Percentiles rank a stretch among this genome's conserved stretches.
These are phyloP conservation scores for Corythornis vintsioides DNA, from an alignment of 2,113 vertebrate genomes.

Conservation along the genomic window DNA sequence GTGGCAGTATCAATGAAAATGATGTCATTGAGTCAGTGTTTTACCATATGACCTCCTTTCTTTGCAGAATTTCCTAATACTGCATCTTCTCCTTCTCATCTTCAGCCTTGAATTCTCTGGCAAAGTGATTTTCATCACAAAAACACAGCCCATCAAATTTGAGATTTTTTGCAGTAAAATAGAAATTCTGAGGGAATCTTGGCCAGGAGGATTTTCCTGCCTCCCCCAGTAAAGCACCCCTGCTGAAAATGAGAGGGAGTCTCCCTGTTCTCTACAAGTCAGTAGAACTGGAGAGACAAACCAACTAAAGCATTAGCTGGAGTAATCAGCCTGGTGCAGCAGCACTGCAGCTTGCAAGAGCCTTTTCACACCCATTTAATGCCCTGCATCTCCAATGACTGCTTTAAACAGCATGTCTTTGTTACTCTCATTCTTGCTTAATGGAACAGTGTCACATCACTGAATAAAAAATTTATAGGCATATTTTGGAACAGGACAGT, in stretches of 20 bases:
- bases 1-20: constrained; percentile 44
- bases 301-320: background rate
- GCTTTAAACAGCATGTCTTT: background rate
- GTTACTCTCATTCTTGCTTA: background rate
- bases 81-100: background rate
- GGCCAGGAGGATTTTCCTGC: background rate
- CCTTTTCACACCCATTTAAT: background rate
- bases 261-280: background rate
- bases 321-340: background rate
- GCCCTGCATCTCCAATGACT: background rate
- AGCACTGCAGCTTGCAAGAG: background rate
- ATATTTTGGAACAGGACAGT: background rate
- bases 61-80: constrained; percentile 35
- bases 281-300: background rate
- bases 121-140: background rate
- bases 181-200: background rate
- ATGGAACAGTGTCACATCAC: background rate
- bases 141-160: background rate
- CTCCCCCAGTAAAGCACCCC: background rate
- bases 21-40: constrained; percentile 48
- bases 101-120: background rate
- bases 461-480: background rate
- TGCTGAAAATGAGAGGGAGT: background rate
- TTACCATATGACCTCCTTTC: constrained; percentile 32
- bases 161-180: background rate